Evolutionary conservation across 2,888 invertebrate species (phyloP), one percentile per base, ranked within the genome.

Genomic region (Drepana falcataria): DNA sequence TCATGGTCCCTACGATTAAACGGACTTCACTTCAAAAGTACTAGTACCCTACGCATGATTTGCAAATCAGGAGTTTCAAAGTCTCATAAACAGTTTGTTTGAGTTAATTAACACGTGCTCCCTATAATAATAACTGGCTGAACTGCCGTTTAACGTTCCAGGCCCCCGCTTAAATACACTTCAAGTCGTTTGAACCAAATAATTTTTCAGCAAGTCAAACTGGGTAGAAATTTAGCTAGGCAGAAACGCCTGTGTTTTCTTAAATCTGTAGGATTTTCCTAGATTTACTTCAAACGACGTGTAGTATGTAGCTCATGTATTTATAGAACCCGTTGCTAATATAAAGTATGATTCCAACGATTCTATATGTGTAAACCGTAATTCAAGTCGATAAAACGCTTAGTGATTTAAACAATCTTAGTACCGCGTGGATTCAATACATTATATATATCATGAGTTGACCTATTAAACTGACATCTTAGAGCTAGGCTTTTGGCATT

Each of bases 401-500:
- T 40, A 53, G 47, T 49, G 37, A 49, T 34, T n/a, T 35, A 48
- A 49, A 35, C 40, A 41, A 35, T 54, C 49, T 48, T 6, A 47
- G 41, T 44, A 40, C 49, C n/a, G 35, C 35, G 41, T 35, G 40
- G n/a, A 44, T 51, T 35, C 9, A 53, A 60, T 54, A 56, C 52
- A 57, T 59, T 62, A 64, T 61, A 21, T 21, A 64, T 62, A 64
- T 62, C 64, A 66, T 69, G 61, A 63, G 54, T 67, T 68, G 68
- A 73, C 68, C 73, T 69, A 80, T 77, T 73, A 77, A 69, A 72
- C 65, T 64, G 69, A 71, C 73, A 70, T 60, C 59, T 35, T 59
- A 55, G 71, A 64, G 67, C 76, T 68, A 71, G 65, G 63, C 59
- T 60, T 57, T 73, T 83, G 83, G 82, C 83, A 79, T 75, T 75